Evolutionary conservation across 2,888 invertebrate species (phyloP).

Genomic region (Ochropleura plecta): DNA sequence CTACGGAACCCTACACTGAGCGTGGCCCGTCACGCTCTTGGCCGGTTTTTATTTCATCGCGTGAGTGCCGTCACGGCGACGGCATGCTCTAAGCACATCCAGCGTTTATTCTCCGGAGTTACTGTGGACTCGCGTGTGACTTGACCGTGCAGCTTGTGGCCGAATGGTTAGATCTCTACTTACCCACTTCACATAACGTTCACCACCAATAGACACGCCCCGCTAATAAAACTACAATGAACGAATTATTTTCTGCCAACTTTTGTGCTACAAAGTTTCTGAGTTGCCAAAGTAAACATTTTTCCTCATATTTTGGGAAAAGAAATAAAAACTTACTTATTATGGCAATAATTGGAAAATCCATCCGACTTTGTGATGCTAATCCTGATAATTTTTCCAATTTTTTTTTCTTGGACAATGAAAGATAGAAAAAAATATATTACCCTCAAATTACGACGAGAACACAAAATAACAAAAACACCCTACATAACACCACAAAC

Average conservation of each 20-base stretch:
- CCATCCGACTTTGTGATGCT: neutral
- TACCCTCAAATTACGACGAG: too few relatives aligned
- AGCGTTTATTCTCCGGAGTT: neutral
- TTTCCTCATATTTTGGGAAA: constrained; percentile 9
- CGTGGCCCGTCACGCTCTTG: too few relatives aligned
- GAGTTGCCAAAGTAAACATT: neutral
- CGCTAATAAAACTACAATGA: constrained; percentile 53
- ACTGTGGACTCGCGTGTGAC: neutral
- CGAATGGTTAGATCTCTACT: constrained; percentile 3
- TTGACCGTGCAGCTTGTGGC: neutral
- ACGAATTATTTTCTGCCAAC: constrained; percentile 54
- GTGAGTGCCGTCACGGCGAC: too few relatives aligned
- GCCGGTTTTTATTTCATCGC: too few relatives aligned
- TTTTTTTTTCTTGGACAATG: too few relatives aligned
- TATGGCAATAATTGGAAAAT: neutral
- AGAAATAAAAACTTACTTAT: neutral
- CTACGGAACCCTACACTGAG: too few relatives aligned
- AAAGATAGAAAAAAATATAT: too few relatives aligned
- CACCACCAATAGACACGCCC: constrained; percentile 46
- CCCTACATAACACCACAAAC: too few relatives aligned
- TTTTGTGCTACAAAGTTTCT: constrained; percentile 28
- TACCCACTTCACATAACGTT: constrained; percentile 22
- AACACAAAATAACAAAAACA: too few relatives aligned
- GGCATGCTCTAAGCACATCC: neutral
- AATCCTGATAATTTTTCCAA: too few relatives aligned